These are phyloP conservation scores for Stictonetta naevosa DNA, from an alignment of 2,113 vertebrate genomes.

Conservation along the genomic window DNA sequence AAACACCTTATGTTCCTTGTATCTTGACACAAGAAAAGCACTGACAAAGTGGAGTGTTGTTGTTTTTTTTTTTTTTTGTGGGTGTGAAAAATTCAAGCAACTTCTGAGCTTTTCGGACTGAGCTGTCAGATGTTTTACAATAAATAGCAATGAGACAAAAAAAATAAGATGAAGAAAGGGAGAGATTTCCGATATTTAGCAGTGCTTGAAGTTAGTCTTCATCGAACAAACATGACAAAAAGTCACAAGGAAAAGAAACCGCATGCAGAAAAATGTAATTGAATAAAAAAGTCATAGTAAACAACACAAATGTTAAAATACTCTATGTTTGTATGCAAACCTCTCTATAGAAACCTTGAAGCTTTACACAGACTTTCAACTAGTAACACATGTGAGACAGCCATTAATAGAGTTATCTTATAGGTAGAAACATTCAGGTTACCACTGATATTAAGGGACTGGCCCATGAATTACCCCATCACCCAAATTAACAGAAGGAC, in stretches of 20 bases:
- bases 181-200: background rate
- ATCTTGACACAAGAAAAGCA: background rate
- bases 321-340: background rate
- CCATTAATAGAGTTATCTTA: background rate
- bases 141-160: background rate
- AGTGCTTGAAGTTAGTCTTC: background rate
- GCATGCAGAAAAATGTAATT: background rate
- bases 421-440: background rate
- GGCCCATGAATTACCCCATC: background rate
- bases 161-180: background rate
- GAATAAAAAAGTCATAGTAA: background rate
- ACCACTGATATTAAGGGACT: background rate
- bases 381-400: background rate
- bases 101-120: background rate
- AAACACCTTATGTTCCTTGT: background rate
- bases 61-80: background rate
- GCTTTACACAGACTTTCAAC: background rate
- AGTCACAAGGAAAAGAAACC: background rate
- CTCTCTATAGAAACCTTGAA: background rate
- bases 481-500: background rate
- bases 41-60: background rate
- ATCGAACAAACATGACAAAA: background rate
- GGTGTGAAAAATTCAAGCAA: background rate
- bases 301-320: background rate
- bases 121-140: background rate